A percentile compares a stretch with the other conserved stretches of the same genome.
phyloP scores from a whole-genome alignment of 2,113 vertebrate species.

The Propithecus coquereli region DNA sequence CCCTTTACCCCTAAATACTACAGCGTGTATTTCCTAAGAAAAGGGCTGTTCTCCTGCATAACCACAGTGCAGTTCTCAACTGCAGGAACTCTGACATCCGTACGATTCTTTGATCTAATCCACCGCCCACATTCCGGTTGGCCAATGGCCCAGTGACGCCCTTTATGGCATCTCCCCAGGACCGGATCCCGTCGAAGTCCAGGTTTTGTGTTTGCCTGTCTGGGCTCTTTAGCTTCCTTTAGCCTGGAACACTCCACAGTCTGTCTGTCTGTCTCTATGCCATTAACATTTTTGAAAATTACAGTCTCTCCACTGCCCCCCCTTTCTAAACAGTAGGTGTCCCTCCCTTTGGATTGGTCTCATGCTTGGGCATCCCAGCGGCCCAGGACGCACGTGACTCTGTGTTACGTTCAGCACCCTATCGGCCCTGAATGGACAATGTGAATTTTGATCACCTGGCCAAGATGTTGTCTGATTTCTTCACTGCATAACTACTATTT shows the following conservation, averaged over 20 bases:
- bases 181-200: too few species aligned
- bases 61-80: not conserved
- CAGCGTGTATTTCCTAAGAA: not conserved
- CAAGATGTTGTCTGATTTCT: not conserved
- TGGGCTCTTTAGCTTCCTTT: not conserved
- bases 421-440: accelerated
- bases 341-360: not conserved
- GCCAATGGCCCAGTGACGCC: not conserved
- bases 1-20: not conserved
- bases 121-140: not conserved
- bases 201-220: not conserved
- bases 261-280: not conserved
- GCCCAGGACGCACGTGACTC: accelerated
- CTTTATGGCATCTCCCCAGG: not conserved
- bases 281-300: not conserved
- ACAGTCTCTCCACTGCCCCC: not conserved
- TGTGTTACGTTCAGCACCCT: too few species aligned
- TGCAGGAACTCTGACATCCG: too few species aligned
- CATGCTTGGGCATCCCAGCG: accelerated
- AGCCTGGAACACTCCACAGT: not conserved
- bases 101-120: not conserved
- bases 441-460: not conserved
- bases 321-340: not conserved
- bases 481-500: not conserved
- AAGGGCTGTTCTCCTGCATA: too few species aligned